Percentiles rank a stretch among this genome's conserved stretches.
phyloP scores from a whole-genome alignment of 2,888 invertebrate genomes.

The Dicyrtoma fusca region DNA sequence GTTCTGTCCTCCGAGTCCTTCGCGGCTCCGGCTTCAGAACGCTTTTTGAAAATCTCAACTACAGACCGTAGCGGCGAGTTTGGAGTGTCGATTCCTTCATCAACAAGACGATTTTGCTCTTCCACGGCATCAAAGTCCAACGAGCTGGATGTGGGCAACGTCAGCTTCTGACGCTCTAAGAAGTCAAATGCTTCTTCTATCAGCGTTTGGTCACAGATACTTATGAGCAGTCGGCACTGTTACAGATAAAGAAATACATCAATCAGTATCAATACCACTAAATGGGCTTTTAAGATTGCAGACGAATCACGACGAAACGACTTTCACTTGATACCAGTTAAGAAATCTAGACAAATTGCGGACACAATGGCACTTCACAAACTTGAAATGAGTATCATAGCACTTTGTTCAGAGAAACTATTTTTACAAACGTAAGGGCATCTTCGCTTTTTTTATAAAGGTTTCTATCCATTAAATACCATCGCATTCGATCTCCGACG shows the following conservation, averaged over 20 bases:
- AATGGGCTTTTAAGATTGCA: not conserved
- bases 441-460: no score
- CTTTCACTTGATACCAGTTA: no score
- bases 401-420: no score
- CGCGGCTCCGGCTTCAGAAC: constrained; percentile 33
- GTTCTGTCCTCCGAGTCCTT: constrained; percentile 48
- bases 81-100: constrained; percentile 56
- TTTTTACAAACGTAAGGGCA: no score
- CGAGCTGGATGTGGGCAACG: constrained; percentile 53
- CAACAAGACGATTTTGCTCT: constrained; percentile 37
- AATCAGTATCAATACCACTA: no score
- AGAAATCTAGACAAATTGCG: no score
- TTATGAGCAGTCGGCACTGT: constrained; percentile 73
- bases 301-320: no score
- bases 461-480: no score
- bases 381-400: no score
- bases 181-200: constrained; percentile 84
- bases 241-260: constrained; percentile 11
- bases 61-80: constrained; percentile 54
- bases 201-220: constrained; percentile 81
- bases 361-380: no score
- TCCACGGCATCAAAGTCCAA: constrained; percentile 42
- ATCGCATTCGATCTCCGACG: no score
- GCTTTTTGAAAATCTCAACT: constrained; percentile 50
- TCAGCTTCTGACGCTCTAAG: constrained; percentile 75